A percentile compares a stretch with the other conserved stretches of the same genome.
These are phyloP conservation scores for Caenorhabditis sulstoni DNA, from an alignment of 2,888 invertebrate species.

Conservation along the genomic window DNA sequence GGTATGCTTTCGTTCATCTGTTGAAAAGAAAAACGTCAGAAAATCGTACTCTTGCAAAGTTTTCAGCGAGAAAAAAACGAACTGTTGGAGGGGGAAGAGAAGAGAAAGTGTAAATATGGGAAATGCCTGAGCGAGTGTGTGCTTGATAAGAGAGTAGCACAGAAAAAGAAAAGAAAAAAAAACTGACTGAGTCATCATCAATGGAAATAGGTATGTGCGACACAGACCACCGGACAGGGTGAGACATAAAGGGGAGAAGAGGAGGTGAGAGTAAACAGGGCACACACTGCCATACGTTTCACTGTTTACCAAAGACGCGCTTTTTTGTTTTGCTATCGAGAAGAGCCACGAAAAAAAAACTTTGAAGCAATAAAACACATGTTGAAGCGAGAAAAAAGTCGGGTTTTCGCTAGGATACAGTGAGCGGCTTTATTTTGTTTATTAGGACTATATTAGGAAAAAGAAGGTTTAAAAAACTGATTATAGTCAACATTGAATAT, in stretches of 20 bases:
- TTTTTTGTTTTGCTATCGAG: conserved; percentile 49
- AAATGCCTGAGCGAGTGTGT: conserved; percentile 28
- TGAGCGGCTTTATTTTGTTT: too few relatives aligned
- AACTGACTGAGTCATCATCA: conserved; percentile 38
- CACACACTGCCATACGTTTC: conserved; percentile 34
- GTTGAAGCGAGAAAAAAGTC: not conserved
- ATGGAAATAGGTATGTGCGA: conserved; percentile 27
- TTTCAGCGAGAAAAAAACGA: not conserved
- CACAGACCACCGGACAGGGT: conserved; percentile 32
- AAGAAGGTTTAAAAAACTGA: too few relatives aligned
- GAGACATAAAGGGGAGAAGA: conserved; percentile 40
- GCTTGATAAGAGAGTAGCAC: conserved; percentile 45
- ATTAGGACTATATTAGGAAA: too few relatives aligned
- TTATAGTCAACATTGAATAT: too few relatives aligned
- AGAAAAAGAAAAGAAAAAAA: conserved; percentile 32
- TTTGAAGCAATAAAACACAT: not conserved
- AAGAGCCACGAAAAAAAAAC: conserved; percentile 1
- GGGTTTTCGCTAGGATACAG: too few relatives aligned
- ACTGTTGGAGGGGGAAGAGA: not conserved
- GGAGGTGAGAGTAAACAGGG: conserved; percentile 34
- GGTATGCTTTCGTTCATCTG: conserved; percentile 50
- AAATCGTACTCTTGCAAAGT: not conserved
- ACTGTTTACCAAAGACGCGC: conserved; percentile 41
- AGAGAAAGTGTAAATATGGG: conserved; percentile 12
- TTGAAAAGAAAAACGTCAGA: conserved; percentile 3